Evolutionary conservation across 2,113 vertebrate species (phyloP).

Genomic region (Apeltes quadracus): DNA sequence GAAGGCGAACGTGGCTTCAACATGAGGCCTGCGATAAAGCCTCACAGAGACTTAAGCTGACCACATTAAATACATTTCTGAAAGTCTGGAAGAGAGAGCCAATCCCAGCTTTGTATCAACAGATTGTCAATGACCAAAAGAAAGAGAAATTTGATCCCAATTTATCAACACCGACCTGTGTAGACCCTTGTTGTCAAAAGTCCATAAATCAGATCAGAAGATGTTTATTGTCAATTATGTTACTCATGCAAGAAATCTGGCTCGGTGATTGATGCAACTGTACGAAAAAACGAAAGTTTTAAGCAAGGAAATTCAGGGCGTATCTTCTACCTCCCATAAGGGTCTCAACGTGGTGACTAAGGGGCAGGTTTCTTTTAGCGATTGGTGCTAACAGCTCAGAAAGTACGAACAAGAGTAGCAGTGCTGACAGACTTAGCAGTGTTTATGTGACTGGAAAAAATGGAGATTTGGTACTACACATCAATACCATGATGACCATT

Average conservation of each 20-base stretch:
- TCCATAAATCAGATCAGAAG: not conserved
- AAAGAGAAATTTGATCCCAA: not conserved
- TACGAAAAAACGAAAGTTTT: too few relatives aligned
- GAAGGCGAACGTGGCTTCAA: slow-evolving; percentile 28
- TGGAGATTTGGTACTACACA: not conserved
- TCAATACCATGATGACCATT: not conserved
- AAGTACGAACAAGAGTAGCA: not conserved
- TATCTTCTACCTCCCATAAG: not conserved
- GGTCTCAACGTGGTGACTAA: not conserved
- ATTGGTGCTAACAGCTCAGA: not conserved
- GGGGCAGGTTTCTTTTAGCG: not conserved
- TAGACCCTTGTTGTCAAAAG: not conserved
- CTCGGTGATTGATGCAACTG: too few relatives aligned
- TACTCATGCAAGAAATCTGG: too few relatives aligned
- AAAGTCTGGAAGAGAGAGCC: slow-evolving; percentile 8
- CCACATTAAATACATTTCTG: slow-evolving; percentile 30
- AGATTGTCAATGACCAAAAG: not conserved
- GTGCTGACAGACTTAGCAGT: not conserved
- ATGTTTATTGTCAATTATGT: too few relatives aligned
- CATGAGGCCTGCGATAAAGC: slow-evolving; percentile 37
- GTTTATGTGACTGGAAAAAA: not conserved
- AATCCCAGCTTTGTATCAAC: not conserved
- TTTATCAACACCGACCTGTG: not conserved
- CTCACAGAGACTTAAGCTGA: slow-evolving; percentile 25
- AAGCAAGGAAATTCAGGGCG: not conserved